Evolutionary conservation across 2,888 invertebrate genomes (phyloP).

Genomic region (Caenorhabditis sp.): DNA sequence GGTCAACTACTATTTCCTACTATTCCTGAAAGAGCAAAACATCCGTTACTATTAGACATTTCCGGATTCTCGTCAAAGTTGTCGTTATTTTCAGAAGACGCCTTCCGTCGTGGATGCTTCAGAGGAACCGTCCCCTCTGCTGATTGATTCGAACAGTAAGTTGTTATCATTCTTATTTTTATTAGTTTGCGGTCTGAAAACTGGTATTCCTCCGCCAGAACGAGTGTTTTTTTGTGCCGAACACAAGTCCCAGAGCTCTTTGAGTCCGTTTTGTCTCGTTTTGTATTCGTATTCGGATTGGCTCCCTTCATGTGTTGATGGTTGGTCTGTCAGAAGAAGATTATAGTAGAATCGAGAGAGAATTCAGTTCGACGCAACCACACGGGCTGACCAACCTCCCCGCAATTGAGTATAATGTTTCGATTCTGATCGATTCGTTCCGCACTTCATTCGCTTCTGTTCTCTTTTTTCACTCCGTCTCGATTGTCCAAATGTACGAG

Average conservation of each 20-base stretch:
- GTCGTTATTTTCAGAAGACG: conserved; percentile 7
- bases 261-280: too few relatives aligned
- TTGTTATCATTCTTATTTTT: too few relatives aligned
- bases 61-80: not conserved
- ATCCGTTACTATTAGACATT: not conserved
- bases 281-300: too few relatives aligned
- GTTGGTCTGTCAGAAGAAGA: conserved; percentile 5
- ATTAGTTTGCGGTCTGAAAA: too few relatives aligned
- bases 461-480: not conserved
- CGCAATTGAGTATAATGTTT: too few relatives aligned
- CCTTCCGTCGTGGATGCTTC: not conserved
- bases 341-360: conserved; percentile 9
- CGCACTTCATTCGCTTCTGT: not conserved
- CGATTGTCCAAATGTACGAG: not conserved
- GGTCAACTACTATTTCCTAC: too few relatives aligned
- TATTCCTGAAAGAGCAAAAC: not conserved
- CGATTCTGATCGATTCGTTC: conserved; percentile 6
- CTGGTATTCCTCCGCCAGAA: too few relatives aligned
- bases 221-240: too few relatives aligned
- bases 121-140: not conserved
- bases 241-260: too few relatives aligned
- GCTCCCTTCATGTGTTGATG: not conserved
- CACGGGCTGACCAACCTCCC: not conserved
- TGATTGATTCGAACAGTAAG: not conserved
- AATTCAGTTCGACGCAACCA: not conserved